These are phyloP conservation scores for Napeogenes inachia DNA, from an alignment of 2,888 invertebrate genomes.

Conservation along the genomic window DNA sequence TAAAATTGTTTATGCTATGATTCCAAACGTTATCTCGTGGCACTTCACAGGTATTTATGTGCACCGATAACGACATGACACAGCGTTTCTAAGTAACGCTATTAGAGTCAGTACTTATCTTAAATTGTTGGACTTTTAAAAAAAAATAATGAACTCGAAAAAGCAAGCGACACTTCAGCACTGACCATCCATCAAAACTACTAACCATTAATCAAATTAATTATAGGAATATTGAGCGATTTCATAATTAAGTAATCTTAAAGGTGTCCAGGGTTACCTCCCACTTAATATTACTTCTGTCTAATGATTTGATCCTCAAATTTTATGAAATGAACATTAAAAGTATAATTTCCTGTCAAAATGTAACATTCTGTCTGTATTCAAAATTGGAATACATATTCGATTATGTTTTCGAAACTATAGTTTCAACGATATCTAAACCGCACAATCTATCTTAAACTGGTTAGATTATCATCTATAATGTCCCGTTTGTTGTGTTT, in stretches of 20 bases:
- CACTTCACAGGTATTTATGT: slow-evolving; percentile 45
- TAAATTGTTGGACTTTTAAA: not conserved
- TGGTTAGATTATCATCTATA: slow-evolving; percentile 39
- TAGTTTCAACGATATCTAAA: not conserved
- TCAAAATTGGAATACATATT: too few species aligned
- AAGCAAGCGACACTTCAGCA: slow-evolving; percentile 15
- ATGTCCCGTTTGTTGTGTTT: slow-evolving; percentile 47
- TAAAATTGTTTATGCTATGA: slow-evolving; percentile 54
- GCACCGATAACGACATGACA: slow-evolving; percentile 49
- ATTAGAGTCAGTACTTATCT: not conserved
- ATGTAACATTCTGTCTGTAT: too few species aligned
- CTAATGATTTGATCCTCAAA: slow-evolving; percentile 14
- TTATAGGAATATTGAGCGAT: slow-evolving; percentile 34
- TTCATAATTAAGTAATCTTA: slow-evolving; percentile 32
- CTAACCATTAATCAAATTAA: slow-evolving; percentile 40
- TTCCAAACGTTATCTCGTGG: slow-evolving; percentile 58
- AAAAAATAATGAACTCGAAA: not conserved
- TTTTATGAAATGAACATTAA: not conserved
- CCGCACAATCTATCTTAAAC: slow-evolving; percentile 15
- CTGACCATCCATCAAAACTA: slow-evolving; percentile 51
- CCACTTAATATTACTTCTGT: slow-evolving; percentile 19
- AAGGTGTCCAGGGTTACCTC: slow-evolving; percentile 29
- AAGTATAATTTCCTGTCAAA: too few species aligned
- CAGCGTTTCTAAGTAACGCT: not conserved
- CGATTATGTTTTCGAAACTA: not conserved